phyloP scores from a whole-genome alignment of 2,888 invertebrate genomes.

The Drosophila cognata region DNA sequence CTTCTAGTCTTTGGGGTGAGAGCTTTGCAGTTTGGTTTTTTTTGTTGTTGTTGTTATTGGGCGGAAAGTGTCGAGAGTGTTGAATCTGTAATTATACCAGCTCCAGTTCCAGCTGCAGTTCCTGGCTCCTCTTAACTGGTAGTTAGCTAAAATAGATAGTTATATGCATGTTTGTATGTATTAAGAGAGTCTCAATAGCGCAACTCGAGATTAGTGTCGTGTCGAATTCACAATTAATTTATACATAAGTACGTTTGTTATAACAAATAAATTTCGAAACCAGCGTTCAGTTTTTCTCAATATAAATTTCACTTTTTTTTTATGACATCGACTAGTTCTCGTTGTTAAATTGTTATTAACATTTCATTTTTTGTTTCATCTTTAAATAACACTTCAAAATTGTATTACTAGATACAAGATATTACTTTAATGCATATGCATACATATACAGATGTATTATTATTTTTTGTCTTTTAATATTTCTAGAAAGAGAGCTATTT shows the following conservation, averaged over 20 bases:
- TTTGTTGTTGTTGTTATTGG: constrained; percentile 42
- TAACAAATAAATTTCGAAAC: constrained; percentile 77
- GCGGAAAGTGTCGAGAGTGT: constrained; percentile 74
- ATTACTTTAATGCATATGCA: constrained; percentile 61
- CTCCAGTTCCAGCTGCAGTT: constrained; percentile 31
- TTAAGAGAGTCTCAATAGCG: constrained; percentile 47
- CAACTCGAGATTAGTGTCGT: constrained; percentile 42
- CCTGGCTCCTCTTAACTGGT: constrained; percentile 11
- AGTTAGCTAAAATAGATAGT: constrained; percentile 10
- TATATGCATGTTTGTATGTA: constrained; percentile 23
- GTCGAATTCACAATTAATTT: constrained; percentile 61
- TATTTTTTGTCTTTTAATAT: constrained; percentile 67
- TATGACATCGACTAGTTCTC: constrained; percentile 75
- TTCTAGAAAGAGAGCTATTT: constrained; percentile 85
- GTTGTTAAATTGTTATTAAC: constrained; percentile 45
- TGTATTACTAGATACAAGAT: constrained; percentile 64
- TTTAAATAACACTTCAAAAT: constrained; percentile 70
- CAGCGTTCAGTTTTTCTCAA: constrained; percentile 69
- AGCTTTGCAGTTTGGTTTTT: constrained; percentile 39
- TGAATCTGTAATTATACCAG: constrained; percentile 25
- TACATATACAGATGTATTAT: constrained; percentile 40
- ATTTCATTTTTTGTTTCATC: constrained; percentile 12
- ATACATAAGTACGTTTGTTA: constrained; percentile 46
- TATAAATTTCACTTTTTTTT: constrained; percentile 62
- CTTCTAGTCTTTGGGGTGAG: constrained; percentile 66